Percentiles rank a stretch among this genome's conserved stretches.
Conservation (phyloP, 2,797 vertebrate species). For the Syngnathus acus region DNA sequence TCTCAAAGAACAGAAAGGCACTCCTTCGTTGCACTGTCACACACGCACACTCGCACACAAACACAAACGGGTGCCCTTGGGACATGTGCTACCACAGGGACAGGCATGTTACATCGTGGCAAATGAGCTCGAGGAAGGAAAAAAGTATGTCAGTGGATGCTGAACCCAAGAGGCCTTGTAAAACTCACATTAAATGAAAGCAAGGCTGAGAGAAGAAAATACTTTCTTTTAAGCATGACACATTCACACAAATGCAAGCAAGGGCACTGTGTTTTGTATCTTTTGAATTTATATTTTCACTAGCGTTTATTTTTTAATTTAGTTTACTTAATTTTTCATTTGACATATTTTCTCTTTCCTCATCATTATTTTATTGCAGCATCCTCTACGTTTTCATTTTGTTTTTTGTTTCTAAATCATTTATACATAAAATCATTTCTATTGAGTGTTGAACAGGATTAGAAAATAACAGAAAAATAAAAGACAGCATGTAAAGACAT, state of each 20-base stretch:
- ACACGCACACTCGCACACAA: not conserved
- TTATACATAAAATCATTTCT: too few relatives aligned
- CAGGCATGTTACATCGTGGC: slow-evolving; percentile 28
- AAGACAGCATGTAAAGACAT: too few relatives aligned
- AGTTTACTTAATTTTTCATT: too few relatives aligned
- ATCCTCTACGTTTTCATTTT: too few relatives aligned
- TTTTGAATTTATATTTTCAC: too few relatives aligned
- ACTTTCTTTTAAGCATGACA: slow-evolving; percentile 38
- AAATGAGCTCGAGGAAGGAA: slow-evolving; percentile 41
- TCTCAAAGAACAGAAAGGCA: not conserved
- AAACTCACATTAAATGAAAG: slow-evolving; percentile 46
- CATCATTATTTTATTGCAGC: too few relatives aligned
- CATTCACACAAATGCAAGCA: not conserved
- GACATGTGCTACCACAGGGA: slow-evolving; percentile 26
- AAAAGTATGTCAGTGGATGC: slow-evolving; percentile 27
- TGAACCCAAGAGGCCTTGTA: slow-evolving; percentile 25
- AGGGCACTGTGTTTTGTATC: not conserved
- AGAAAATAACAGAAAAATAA: not conserved
- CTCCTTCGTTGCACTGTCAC: not conserved
- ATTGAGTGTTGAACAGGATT: not conserved
- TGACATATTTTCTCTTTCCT: too few relatives aligned
- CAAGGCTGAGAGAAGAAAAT: slow-evolving; percentile 29
- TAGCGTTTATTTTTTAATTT: too few relatives aligned
- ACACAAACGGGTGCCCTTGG: slow-evolving; percentile 15
- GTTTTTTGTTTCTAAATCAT: too few relatives aligned